Conservation (phyloP, 1,140 invertebrate genomes). For the Lanistes nyassanus region DNA sequence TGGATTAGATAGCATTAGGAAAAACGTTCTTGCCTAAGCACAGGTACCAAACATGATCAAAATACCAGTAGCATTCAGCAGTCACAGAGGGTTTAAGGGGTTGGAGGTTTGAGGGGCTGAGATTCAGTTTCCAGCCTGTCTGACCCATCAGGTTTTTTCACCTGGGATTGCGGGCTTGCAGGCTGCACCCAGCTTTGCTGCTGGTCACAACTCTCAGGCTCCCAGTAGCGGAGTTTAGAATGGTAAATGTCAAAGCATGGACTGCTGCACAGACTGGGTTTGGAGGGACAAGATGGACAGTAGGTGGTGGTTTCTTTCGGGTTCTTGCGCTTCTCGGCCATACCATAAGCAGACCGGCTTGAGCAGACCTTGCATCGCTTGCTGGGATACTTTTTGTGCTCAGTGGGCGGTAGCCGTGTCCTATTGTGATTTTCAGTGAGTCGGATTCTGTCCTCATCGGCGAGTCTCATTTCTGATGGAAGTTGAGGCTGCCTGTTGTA, state of each 20-base stretch:
- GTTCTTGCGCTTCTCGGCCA: background rate
- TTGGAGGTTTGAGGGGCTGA: too few relatives aligned
- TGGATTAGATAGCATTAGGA: too few relatives aligned
- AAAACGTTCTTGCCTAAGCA: too few relatives aligned
- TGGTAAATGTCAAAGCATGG: conserved; percentile 21
- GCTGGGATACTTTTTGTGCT: conserved; percentile 21
- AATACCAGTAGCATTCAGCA: too few relatives aligned
- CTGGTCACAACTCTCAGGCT: background rate
- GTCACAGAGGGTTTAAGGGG: too few relatives aligned
- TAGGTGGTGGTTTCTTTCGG: conserved; percentile 17
- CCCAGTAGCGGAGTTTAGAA: conserved; percentile 15
- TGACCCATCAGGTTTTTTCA: too few relatives aligned
- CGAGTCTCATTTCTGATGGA: background rate
- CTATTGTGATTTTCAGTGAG: conserved; percentile 15
- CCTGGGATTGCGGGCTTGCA: too few relatives aligned
- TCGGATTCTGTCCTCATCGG: background rate
- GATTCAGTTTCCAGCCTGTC: too few relatives aligned
- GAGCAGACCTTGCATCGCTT: conserved; percentile 20
- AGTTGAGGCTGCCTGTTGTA: background rate
- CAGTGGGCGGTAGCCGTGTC: conserved; percentile 13
- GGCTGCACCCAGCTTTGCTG: too few relatives aligned
- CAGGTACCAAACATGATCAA: too few relatives aligned
- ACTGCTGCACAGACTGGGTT: conserved; percentile 21
- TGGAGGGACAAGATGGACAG: conserved; percentile 18
- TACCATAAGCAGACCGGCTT: background rate